Evolutionary conservation across 2,888 invertebrate species (phyloP).

Genomic region (Parnassius orleans): DNA sequence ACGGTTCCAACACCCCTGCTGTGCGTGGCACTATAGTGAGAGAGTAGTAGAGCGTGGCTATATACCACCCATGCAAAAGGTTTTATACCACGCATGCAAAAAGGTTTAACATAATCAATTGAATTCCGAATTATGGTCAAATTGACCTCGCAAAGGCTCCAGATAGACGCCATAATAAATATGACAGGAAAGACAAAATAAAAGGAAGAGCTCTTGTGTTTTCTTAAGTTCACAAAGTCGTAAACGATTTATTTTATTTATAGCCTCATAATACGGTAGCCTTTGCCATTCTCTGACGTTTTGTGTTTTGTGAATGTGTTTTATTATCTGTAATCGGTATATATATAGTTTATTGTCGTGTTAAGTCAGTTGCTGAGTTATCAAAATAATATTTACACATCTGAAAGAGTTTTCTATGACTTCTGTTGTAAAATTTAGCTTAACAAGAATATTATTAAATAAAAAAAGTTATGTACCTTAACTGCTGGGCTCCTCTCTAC

Average conservation of each 20-base stretch:
- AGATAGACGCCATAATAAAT: conserved; percentile 38
- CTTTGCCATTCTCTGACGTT: neutral
- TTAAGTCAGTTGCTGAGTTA: too few relatives aligned
- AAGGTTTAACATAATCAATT: neutral
- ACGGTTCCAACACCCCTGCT: too few relatives aligned
- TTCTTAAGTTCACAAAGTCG: conserved; percentile 39
- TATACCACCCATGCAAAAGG: neutral
- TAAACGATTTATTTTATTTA: conserved; percentile 22
- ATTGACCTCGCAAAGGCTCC: conserved; percentile 34
- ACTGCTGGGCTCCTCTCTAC: too few relatives aligned
- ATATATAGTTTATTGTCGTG: too few relatives aligned
- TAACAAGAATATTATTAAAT: too few relatives aligned
- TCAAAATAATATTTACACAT: too few relatives aligned
- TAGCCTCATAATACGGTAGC: conserved; percentile 1
- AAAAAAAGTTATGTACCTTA: too few relatives aligned
- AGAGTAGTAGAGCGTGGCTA: too few relatives aligned
- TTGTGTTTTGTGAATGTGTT: neutral
- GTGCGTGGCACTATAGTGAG: too few relatives aligned
- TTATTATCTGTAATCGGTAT: neutral
- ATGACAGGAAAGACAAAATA: conserved; percentile 32
- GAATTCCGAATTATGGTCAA: conserved; percentile 51
- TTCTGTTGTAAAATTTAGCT: too few relatives aligned
- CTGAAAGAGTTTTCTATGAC: too few relatives aligned
- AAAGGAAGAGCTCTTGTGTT: conserved; percentile 40
- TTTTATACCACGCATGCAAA: neutral